These are phyloP conservation scores for Pachyrhynchus sulphureomaculatus DNA, from an alignment of 1,140 invertebrate species.

Conservation along the genomic window DNA sequence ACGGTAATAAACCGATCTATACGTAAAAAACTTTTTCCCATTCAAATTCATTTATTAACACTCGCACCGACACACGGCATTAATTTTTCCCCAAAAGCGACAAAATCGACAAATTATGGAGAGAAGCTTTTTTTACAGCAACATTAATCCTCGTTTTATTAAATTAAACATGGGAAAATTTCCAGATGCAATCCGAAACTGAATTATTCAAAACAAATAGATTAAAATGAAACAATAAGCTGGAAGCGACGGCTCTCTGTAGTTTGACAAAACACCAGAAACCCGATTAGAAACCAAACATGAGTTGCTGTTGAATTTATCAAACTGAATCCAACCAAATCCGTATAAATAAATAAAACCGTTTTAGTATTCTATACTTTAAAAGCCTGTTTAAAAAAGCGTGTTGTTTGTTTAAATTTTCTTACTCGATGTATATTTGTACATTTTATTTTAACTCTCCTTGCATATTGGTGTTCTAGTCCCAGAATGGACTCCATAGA, in stretches of 20 bases:
- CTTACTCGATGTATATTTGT: no score
- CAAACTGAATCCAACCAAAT: conserved; percentile 8
- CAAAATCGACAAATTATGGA: neutral
- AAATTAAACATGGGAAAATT: conserved; percentile 28
- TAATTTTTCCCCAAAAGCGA: no score
- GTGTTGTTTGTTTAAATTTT: no score
- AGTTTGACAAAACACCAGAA: conserved; percentile 29
- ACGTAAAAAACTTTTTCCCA: no score
- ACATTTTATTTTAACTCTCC: no score
- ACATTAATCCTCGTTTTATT: conserved; percentile 12
- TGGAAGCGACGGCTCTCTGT: conserved; percentile 10
- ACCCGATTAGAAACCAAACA: conserved; percentile 31
- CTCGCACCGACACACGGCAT: neutral
- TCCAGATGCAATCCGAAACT: conserved; percentile 25
- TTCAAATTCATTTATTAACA: neutral
- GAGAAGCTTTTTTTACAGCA: neutral
- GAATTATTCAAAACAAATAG: conserved; percentile 33
- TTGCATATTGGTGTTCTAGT: no score
- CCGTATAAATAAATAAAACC: conserved; percentile 12
- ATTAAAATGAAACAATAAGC: conserved; percentile 29
- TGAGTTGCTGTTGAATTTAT: conserved; percentile 18
- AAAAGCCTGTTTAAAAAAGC: no score
- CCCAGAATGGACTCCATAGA: no score
- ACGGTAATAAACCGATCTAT: no score
- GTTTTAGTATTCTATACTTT: neutral